Conservation (phyloP, 2,113 vertebrate genomes). For the Fregata magnificens region DNA sequence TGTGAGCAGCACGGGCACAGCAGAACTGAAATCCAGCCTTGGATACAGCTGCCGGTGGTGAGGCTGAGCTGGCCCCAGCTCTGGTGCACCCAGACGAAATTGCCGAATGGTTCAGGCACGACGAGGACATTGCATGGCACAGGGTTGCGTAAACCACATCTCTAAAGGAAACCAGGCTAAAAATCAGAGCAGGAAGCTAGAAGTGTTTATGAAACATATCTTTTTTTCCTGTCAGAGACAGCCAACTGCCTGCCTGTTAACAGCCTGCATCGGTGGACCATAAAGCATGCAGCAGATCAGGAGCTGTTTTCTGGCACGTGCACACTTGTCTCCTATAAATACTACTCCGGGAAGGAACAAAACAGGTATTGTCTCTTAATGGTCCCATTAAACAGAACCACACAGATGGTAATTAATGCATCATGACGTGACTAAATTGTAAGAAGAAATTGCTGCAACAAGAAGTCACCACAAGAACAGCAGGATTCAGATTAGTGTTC, state of each 20-base stretch:
- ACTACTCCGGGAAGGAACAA: not conserved
- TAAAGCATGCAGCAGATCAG: not conserved
- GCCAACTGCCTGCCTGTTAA: not conserved
- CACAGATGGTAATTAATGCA: slow-evolving; percentile 44
- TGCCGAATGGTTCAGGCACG: not conserved
- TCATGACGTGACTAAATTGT: not conserved
- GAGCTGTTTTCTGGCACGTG: not conserved
- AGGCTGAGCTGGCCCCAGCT: not conserved
- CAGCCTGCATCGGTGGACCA: not conserved
- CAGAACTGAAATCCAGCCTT: not conserved
- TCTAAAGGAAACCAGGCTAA: not conserved
- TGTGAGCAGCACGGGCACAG: rapidly evolving
- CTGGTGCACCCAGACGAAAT: not conserved
- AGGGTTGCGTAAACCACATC: not conserved
- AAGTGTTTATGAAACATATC: not conserved
- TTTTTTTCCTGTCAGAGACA: not conserved
- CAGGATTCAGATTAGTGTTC: not conserved
- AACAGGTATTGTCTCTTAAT: slow-evolving; percentile 19
- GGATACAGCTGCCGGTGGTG: not conserved
- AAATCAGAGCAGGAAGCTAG: not conserved
- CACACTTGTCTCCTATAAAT: not conserved
- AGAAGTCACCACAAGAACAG: not conserved
- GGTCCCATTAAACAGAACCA: not conserved
- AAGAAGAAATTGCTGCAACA: not conserved
- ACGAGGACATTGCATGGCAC: not conserved